These are phyloP conservation scores for Propithecus deckenii DNA, from an alignment of 2,797 vertebrate genomes.

Conservation along the genomic window DNA sequence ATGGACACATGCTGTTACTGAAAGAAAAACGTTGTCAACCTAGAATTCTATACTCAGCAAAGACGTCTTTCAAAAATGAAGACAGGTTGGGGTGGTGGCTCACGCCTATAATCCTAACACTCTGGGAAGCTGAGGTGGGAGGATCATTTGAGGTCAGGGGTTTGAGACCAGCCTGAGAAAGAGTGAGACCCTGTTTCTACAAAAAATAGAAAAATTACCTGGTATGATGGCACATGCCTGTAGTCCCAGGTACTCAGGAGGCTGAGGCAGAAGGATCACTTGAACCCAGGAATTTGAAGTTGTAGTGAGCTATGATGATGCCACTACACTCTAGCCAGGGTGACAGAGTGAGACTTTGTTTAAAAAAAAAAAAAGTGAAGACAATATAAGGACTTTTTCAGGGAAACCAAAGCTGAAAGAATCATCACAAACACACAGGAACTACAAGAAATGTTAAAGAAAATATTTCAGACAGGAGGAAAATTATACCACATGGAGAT, in stretches of 20 bases:
- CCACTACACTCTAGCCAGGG: background rate
- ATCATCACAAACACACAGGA: background rate
- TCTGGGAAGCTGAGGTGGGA: background rate
- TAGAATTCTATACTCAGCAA: background rate
- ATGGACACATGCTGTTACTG: background rate
- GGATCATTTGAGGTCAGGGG: background rate
- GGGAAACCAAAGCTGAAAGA: background rate
- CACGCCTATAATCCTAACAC: background rate
- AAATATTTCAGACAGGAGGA: background rate
- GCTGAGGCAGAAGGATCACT: background rate
- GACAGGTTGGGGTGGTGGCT: background rate
- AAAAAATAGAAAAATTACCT: background rate
- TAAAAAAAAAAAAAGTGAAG: background rate
- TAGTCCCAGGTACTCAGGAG: background rate
- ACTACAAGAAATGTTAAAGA: background rate
- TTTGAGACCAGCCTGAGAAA: background rate
- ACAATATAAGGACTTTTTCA: background rate
- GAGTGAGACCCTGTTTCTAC: background rate
- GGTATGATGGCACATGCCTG: background rate
- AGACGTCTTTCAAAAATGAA: conserved; percentile 27
- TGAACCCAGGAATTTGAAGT: background rate
- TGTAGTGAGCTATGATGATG: background rate
- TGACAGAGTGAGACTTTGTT: background rate
- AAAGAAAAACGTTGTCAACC: background rate
- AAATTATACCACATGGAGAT: background rate